Percentiles rank a stretch among this genome's conserved stretches.
phyloP scores from a whole-genome alignment of 2,797 vertebrate genomes.

The Poecilia picta region DNA sequence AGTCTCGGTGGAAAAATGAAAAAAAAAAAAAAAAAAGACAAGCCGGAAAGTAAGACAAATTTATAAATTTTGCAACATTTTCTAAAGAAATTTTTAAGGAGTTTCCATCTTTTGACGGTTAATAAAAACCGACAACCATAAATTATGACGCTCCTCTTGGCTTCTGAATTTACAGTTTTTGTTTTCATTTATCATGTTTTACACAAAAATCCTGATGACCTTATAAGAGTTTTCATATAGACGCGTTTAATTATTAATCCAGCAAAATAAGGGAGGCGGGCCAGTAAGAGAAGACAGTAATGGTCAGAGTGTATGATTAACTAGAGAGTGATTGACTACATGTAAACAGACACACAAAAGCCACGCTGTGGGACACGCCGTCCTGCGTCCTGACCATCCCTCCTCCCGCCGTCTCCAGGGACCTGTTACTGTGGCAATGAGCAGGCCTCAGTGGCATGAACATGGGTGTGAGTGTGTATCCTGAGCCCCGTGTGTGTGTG shows the following conservation, averaged over 20 bases:
- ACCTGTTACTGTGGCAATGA: slow-evolving; percentile 89
- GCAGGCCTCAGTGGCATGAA: slow-evolving; percentile 81
- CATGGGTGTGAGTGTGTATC: slow-evolving; percentile 51
- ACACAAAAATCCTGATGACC: slow-evolving; percentile 1
- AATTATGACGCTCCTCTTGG: slow-evolving; percentile 30
- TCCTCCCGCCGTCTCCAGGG: slow-evolving; percentile 82
- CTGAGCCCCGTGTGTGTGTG: slow-evolving; percentile 30
- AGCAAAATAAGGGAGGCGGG: not conserved
- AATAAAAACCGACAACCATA: slow-evolving; percentile 6
- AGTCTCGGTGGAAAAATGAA: not conserved
- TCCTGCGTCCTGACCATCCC: slow-evolving; percentile 53
- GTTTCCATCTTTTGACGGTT: not conserved
- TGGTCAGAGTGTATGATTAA: slow-evolving; percentile 13
- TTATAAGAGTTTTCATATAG: not conserved
- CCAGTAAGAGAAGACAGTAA: slow-evolving; percentile 2
- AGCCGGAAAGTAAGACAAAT: slow-evolving; percentile 10
- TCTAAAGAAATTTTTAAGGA: not conserved
- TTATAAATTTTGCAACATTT: not conserved
- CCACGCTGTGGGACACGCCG: slow-evolving; percentile 60
- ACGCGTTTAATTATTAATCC: not conserved
- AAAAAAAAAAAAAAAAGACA: too few relatives aligned
- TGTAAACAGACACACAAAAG: slow-evolving; percentile 59
- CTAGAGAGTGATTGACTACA: slow-evolving; percentile 41
- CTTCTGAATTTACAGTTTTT: slow-evolving; percentile 12
- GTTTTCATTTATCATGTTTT: not conserved